phyloP scores from a whole-genome alignment of 2,113 vertebrate genomes.

The Craseonycteris thonglongyai region DNA sequence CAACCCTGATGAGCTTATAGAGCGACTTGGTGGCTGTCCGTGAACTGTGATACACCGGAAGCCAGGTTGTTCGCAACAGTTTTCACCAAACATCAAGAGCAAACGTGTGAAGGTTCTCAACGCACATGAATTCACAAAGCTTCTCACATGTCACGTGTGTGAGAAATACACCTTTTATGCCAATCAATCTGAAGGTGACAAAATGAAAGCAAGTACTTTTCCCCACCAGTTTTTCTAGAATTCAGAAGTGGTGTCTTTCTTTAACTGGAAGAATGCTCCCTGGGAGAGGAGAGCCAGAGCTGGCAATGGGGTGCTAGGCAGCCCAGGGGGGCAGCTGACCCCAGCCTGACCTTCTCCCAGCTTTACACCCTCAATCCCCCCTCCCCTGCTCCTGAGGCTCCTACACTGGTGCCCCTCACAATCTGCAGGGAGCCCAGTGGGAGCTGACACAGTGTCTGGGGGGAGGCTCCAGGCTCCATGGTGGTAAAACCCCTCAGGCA shows the following conservation, averaged over 20 bases:
- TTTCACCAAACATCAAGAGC: neutral
- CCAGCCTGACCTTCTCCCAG: too few relatives aligned
- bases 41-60: neutral
- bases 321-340: too few relatives aligned
- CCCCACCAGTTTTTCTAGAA: neutral
- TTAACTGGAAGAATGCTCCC: neutral
- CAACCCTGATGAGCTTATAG: neutral
- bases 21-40: neutral
- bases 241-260: neutral
- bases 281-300: neutral
- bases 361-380: neutral
- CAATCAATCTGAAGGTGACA: neutral
- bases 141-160: neutral
- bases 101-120: neutral
- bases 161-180: neutral
- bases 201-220: neutral
- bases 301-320: neutral
- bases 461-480: neutral
- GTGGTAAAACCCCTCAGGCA: neutral
- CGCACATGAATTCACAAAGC: neutral
- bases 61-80: neutral
- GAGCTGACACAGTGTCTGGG: neutral
- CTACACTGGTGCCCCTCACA: neutral
- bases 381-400: neutral
- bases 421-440: neutral